Conservation (phyloP, 2,113 vertebrate species). For the Entelurus aequoreus region DNA sequence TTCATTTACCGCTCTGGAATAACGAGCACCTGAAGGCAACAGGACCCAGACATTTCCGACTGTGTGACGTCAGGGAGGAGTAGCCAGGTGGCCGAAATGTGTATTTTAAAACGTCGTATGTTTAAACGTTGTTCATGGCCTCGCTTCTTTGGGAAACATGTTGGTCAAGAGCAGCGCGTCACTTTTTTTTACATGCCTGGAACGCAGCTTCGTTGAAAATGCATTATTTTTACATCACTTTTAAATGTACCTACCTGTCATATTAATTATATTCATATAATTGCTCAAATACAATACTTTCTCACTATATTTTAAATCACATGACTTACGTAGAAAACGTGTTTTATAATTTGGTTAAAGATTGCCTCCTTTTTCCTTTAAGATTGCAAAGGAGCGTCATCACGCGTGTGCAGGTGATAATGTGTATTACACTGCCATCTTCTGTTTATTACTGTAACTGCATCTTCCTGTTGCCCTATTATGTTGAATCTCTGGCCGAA, state of each 20-base stretch:
- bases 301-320: too few species aligned
- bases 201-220: too few species aligned
- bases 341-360: too few species aligned
- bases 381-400: too few species aligned
- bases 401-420: background rate
- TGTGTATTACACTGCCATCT: slow-evolving; percentile 29
- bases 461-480: slow-evolving; percentile 26
- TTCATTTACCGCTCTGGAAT: background rate
- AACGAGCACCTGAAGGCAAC: slow-evolving; percentile 31
- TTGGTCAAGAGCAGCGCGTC: background rate
- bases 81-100: background rate
- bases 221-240: too few species aligned
- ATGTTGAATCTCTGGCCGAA: too few species aligned
- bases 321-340: too few species aligned
- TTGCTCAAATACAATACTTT: too few species aligned
- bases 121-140: slow-evolving; percentile 2
- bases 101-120: background rate
- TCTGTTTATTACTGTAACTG: slow-evolving; percentile 80
- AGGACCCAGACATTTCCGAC: background rate
- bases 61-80: slow-evolving; percentile 17
- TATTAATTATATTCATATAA: too few species aligned
- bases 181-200: too few species aligned
- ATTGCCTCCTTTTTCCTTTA: too few species aligned
- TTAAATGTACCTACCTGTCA: too few species aligned
- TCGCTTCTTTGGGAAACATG: background rate